phyloP scores from a whole-genome alignment of 2,888 invertebrate genomes.

The Eupsilia transversa region DNA sequence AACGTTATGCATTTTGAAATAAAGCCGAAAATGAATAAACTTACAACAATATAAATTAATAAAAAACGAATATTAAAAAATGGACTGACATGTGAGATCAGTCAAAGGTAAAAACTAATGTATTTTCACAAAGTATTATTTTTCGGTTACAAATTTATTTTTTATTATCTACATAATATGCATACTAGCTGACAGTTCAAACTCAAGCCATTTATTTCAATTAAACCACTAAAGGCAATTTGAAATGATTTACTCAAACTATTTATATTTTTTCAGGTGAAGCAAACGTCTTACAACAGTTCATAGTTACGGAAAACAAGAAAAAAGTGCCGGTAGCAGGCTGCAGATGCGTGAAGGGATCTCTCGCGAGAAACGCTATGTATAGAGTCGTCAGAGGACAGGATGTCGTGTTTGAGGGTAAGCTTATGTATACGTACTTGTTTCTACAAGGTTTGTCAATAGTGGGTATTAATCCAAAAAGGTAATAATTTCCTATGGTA shows the following conservation, averaged over 20 bases:
- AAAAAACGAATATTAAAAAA: neutral
- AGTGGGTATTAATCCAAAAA: too few relatives aligned
- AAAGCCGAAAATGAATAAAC: neutral
- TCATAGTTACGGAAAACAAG: conserved; percentile 94
- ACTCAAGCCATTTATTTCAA: too few relatives aligned
- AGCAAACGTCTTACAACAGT: conserved; percentile 96
- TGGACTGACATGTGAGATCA: neutral
- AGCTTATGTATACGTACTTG: too few relatives aligned
- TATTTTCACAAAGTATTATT: too few relatives aligned
- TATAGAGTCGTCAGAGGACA: conserved; percentile 93
- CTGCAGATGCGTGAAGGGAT: conserved; percentile 95
- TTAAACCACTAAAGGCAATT: too few relatives aligned
- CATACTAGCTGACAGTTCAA: too few relatives aligned
- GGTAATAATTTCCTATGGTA: too few relatives aligned
- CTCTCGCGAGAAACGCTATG: conserved; percentile 92
- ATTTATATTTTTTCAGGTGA: conserved; percentile 90
- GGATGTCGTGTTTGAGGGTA: conserved; percentile 93
- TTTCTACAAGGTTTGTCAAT: too few relatives aligned
- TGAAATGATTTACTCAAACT: too few relatives aligned
- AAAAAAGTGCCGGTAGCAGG: conserved; percentile 97
- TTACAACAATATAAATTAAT: neutral
- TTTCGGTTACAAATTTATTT: too few relatives aligned
- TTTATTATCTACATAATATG: too few relatives aligned
- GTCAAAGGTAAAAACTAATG: neutral
- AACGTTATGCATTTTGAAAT: accelerated